These are phyloP conservation scores for Cheilinus undulatus DNA, from an alignment of 2,113 vertebrate species.

Conservation along the genomic window DNA sequence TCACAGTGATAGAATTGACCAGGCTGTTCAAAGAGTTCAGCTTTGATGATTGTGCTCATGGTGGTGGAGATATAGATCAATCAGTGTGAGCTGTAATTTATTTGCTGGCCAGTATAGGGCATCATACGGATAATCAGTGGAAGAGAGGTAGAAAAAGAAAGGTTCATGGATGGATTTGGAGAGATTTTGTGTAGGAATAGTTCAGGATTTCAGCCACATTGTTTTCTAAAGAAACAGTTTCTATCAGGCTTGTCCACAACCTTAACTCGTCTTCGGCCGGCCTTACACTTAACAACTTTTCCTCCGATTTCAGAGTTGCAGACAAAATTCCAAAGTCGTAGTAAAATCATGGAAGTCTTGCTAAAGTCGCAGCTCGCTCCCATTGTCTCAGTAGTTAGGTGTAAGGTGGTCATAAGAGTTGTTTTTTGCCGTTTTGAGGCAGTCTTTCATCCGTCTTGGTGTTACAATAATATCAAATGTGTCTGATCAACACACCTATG, in stretches of 20 bases:
- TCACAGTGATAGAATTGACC: background rate
- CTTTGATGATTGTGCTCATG: background rate
- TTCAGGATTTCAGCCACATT: background rate
- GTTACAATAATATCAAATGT: too few species aligned
- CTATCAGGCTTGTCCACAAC: background rate
- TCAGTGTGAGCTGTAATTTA: background rate
- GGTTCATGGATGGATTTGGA: background rate
- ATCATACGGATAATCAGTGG: background rate
- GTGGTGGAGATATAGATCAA: background rate
- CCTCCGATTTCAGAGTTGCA: too few species aligned
- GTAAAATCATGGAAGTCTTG: too few species aligned
- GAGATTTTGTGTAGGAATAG: background rate
- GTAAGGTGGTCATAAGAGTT: too few species aligned
- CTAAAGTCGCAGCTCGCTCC: too few species aligned
- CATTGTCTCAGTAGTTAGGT: too few species aligned
- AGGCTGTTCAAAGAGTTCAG: background rate
- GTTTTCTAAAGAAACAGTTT: background rate
- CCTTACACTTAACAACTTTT: too few species aligned
- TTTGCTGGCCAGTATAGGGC: background rate
- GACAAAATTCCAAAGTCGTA: too few species aligned
- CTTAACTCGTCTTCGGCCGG: too few species aligned
- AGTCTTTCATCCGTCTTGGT: too few species aligned
- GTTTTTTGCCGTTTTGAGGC: too few species aligned
- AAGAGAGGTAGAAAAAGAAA: background rate
- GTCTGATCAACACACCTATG: too few species aligned